These are phyloP conservation scores for Phoenicopterus ruber DNA, from an alignment of 2,113 vertebrate species.

Conservation along the genomic window DNA sequence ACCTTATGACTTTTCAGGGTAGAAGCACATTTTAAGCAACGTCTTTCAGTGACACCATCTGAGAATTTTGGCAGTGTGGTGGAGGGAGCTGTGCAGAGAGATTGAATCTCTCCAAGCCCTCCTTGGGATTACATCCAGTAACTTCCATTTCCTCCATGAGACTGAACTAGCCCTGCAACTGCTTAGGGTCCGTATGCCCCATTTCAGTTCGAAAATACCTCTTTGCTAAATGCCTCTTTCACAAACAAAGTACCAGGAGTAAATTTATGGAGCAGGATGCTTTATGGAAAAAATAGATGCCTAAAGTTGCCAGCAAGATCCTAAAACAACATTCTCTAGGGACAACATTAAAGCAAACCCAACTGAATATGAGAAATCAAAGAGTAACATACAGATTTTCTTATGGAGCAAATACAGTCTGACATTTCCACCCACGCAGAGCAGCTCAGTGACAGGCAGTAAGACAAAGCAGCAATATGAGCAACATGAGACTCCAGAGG, in stretches of 20 bases:
- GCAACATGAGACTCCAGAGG: slow-evolving; percentile 8
- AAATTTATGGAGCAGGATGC: not conserved
- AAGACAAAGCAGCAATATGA: slow-evolving; percentile 24
- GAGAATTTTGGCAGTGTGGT: not conserved
- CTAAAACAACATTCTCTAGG: not conserved
- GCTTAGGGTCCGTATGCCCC: not conserved
- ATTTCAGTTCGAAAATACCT: not conserved
- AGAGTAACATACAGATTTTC: not conserved
- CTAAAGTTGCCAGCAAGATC: not conserved
- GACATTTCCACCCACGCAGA: slow-evolving; percentile 45
- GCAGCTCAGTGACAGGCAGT: slow-evolving; percentile 18
- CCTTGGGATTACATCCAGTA: not conserved
- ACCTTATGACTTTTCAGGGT: not conserved
- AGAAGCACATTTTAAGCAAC: not conserved
- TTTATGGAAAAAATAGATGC: not conserved
- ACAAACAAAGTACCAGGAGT: not conserved
- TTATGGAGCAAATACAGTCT: not conserved
- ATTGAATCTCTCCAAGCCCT: not conserved
- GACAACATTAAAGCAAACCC: not conserved
- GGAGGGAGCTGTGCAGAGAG: not conserved
- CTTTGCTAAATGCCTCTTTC: not conserved
- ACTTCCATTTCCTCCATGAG: not conserved
- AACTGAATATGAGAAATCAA: not conserved
- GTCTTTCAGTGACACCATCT: not conserved
- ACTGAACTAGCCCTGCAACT: not conserved